Evolutionary conservation across 2,888 invertebrate species (phyloP), one percentile per base, ranked within the genome.

Genomic region (Watsonalla cultraria): DNA sequence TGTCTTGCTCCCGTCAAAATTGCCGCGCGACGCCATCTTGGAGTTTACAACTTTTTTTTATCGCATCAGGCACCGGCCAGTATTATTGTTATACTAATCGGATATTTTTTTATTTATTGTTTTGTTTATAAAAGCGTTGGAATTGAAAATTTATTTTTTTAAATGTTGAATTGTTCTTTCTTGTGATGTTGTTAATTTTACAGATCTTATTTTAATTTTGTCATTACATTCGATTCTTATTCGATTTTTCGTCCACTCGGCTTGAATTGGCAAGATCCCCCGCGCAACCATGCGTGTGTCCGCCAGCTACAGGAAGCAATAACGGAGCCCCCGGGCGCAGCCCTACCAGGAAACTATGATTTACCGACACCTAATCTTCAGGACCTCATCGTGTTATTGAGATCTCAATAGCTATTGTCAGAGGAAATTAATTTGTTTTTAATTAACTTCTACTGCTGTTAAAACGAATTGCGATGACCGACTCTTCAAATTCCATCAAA

Each of bases 301-400:
- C 70, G 64, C 64, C 68, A 77, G 76, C 74, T 74, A 76, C 90
- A 90, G 91, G 91, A 91, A 91, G 89, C 83, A 90, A 90, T 91
- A 91, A 90, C 82, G 81, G 79, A 68, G 72, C 77, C 79, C 80
- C 76, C 68, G 74, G 72, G 76, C 70, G 72, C 70, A 74, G 65
- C 61, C 65, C 73, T 78, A 80, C 78, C 80, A 82, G 84, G 88
- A 78, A 76, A 83, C 82, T 84, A 87, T 89, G 90, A 90, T 87
- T 86, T 87, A 86, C 75, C 74, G 69, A 64, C 67, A 65, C 76
- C 66, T 74, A 68, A 70, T 72, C 66, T 66, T 64, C 64, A 61
- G 65, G 67, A 68, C 65, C 64, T 63, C 66, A 65, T 60, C 58
- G 54, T 56, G 56, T 51, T 56, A 68, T 66, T 66, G 61, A 57